Conservation (phyloP, 2,113 vertebrate genomes). For the Pelecanus crispus region DNA sequence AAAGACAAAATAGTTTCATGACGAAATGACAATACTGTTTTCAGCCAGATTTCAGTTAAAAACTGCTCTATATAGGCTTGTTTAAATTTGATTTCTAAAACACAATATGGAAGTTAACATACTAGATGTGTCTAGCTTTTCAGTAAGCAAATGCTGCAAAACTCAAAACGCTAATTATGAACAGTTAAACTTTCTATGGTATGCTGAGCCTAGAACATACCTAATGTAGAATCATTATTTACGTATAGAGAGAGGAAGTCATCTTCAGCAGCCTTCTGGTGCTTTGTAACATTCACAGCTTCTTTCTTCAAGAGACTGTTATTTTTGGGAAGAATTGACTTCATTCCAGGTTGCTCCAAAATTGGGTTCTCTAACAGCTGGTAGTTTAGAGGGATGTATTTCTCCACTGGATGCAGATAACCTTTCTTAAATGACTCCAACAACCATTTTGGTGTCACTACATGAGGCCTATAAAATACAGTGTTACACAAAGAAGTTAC, state of each 20-base stretch:
- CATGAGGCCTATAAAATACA: conserved; percentile 80
- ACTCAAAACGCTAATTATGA: neutral
- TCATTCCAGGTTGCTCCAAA: conserved; percentile 63
- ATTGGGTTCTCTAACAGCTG: conserved; percentile 71
- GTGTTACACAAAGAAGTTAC: neutral
- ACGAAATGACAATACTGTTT: neutral
- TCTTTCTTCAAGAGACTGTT: conserved; percentile 51
- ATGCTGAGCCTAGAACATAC: conserved; percentile 61
- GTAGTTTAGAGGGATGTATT: conserved; percentile 81
- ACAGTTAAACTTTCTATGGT: neutral
- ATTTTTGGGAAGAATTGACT: conserved; percentile 29
- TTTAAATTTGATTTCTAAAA: neutral
- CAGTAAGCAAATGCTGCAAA: neutral
- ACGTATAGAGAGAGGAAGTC: conserved; percentile 89
- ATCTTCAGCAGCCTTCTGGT: conserved; percentile 76
- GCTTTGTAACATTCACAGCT: neutral
- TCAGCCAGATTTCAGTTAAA: neutral
- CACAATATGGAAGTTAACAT: neutral
- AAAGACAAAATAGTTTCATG: neutral
- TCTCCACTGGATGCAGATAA: conserved; percentile 78
- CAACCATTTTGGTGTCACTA: conserved; percentile 89
- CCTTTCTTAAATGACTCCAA: conserved; percentile 87
- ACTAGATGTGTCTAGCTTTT: neutral
- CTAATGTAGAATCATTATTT: conserved; percentile 74
- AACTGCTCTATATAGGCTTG: neutral